Evolutionary conservation across 2,113 vertebrate species (phyloP).

Genomic region (Solenodon paradoxus): DNA sequence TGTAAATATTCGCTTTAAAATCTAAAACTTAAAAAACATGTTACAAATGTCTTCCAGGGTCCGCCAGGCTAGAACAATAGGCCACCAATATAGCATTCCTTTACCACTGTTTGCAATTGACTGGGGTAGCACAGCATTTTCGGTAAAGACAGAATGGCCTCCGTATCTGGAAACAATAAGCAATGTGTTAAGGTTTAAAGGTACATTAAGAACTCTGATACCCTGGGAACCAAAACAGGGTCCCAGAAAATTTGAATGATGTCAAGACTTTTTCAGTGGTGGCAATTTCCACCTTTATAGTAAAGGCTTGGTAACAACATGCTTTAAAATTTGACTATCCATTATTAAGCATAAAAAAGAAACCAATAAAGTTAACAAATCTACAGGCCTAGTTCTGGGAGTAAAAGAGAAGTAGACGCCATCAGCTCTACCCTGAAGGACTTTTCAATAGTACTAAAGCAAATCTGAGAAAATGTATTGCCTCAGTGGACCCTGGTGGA

Average conservation of each 20-base stretch:
- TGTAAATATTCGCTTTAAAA: constrained; percentile 69
- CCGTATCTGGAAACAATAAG: constrained; percentile 56
- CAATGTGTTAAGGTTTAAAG: constrained; percentile 55
- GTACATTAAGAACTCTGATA: constrained; percentile 17
- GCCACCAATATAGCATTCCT: constrained; percentile 58
- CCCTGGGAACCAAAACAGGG: neutral
- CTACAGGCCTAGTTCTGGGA: neutral
- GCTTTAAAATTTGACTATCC: neutral
- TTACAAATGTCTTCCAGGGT: constrained; percentile 73
- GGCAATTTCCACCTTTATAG: neutral
- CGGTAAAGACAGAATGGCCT: neutral
- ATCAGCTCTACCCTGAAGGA: neutral
- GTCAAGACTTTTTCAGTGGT: constrained; percentile 19
- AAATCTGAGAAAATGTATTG: neutral
- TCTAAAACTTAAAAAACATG: constrained; percentile 75
- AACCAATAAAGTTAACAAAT: neutral
- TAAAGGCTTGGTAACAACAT: neutral
- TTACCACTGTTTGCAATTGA: neutral
- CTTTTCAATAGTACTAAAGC: neutral
- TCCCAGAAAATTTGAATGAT: constrained; percentile 24
- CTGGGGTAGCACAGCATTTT: neutral
- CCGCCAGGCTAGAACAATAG: constrained; percentile 67
- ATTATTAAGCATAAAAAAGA: neutral
- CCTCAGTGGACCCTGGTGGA: too few species aligned
- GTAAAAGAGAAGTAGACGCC: neutral